These are phyloP conservation scores for Chrysolina haemoptera DNA, from an alignment of 2,888 invertebrate genomes.

Conservation along the genomic window DNA sequence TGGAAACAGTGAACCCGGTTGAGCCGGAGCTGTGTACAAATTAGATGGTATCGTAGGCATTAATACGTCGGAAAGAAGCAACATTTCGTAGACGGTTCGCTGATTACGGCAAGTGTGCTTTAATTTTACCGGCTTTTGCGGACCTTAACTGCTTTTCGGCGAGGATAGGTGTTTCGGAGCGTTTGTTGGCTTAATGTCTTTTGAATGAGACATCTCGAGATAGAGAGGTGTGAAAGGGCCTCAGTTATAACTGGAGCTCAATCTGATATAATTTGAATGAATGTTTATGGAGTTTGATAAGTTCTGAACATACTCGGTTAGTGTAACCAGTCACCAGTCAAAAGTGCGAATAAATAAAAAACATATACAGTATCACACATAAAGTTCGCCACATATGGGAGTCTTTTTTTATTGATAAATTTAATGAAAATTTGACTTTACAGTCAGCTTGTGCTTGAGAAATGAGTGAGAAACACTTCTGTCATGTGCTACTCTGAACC, in stretches of 20 bases:
- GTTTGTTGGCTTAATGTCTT: slow-evolving; percentile 10
- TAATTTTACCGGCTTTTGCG: slow-evolving; percentile 32
- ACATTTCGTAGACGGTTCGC: slow-evolving; percentile 31
- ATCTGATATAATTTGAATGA: neutral
- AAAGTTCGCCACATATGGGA: no score
- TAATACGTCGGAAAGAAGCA: slow-evolving; percentile 22
- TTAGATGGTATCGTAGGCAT: slow-evolving; percentile 24
- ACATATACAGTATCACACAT: no score
- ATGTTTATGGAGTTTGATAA: neutral
- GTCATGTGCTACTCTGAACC: no score
- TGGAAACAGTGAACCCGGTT: no score
- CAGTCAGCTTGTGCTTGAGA: no score
- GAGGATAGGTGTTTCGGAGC: neutral
- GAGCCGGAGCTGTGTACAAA: neutral
- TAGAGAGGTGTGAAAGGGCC: neutral
- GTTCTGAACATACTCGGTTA: no score
- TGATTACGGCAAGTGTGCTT: slow-evolving; percentile 32
- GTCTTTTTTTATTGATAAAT: no score
- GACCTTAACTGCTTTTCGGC: slow-evolving; percentile 25
- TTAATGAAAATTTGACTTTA: no score
- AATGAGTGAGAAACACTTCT: no score
- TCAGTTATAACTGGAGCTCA: no score
- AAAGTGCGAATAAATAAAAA: no score
- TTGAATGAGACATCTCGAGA: slow-evolving; percentile 12
- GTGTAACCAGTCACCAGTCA: no score